Evolutionary conservation across 2,888 invertebrate genomes (phyloP), one percentile per base, ranked within the genome.

Genomic region (Tipula vernalis): DNA sequence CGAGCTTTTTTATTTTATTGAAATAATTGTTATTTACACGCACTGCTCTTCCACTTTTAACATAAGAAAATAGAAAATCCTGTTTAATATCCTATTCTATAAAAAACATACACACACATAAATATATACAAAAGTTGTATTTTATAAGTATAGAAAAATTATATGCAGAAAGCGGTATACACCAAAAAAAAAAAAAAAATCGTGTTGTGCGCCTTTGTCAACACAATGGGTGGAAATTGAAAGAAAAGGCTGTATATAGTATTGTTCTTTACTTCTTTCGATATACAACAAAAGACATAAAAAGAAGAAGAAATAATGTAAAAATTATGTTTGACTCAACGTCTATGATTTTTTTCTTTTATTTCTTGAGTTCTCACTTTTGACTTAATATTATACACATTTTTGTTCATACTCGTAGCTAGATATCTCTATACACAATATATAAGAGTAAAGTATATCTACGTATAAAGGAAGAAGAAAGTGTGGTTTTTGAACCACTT

Each of bases 151-250:
- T 84, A 84, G 41, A 84, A 84, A 84, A 84, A 84, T 39, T 36
- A 39, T 39, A 41, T 84, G 41, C 84, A 84, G 41, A 39, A 84
- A 84, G 39, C 41, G 39, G 36, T 39, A 71, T 71, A 71, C 28
- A 71, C 18, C n/a, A 28, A 28, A 28, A 28, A 28, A 28, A 71
- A 28, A 18, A 41, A 36, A 41, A 84, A 84, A 84, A 41, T 84
- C 84, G 13, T 84, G 84, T 84, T 84, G 39, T 84, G 84, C 41
- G 84, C 84, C 41, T 84, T 84, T 84, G 84, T 84, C 41, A 84
- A 15, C 84, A 84, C 84, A 84, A 84, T 84, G 84, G 84, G 84
- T 84, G 84, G 84, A 84, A 84, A 84, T 84, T 36, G 41, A 84
- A 41, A 84, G 84, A 84, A 84, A 41, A 84, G 41, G n/a, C 71